Percentiles rank a stretch among this genome's conserved stretches.
phyloP scores from a whole-genome alignment of 2,797 vertebrate genomes.

The Rhinichthys osculus region DNA sequence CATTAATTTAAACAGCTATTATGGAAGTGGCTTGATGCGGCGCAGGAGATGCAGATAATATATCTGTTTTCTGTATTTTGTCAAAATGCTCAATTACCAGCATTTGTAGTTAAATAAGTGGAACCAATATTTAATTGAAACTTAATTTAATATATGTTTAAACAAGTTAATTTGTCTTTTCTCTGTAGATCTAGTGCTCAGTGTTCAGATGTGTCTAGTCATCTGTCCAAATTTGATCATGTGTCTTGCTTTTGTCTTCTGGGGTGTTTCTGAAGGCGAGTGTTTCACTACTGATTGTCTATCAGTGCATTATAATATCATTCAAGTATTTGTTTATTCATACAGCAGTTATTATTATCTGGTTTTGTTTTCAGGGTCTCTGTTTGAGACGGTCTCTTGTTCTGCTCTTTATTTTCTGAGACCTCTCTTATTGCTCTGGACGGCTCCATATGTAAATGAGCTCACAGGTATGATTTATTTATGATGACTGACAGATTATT shows the following conservation, averaged over 20 bases:
- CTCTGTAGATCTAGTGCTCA: not conserved
- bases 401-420: slow-evolving; percentile 17
- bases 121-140: too few species aligned
- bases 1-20: too few species aligned
- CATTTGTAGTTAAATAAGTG: too few species aligned
- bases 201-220: not conserved
- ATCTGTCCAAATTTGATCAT: not conserved
- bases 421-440: not conserved
- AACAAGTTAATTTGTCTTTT: not conserved
- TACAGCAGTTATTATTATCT: not conserved
- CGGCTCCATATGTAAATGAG: not conserved
- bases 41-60: too few species aligned
- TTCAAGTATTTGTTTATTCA: not conserved
- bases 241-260: not conserved
- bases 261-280: not conserved
- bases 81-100: too few species aligned
- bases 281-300: not conserved
- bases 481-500: too few species aligned
- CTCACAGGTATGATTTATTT: not conserved
- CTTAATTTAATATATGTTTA: too few species aligned
- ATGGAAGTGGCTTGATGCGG: too few species aligned
- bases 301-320: not conserved
- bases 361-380: not conserved
- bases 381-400: not conserved
- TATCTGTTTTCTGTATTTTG: too few species aligned